A percentile compares a stretch with the other conserved stretches of the same genome.
These are phyloP conservation scores for Tauraco hartlaubi DNA, from an alignment of 2,797 vertebrate species.

Conservation along the genomic window DNA sequence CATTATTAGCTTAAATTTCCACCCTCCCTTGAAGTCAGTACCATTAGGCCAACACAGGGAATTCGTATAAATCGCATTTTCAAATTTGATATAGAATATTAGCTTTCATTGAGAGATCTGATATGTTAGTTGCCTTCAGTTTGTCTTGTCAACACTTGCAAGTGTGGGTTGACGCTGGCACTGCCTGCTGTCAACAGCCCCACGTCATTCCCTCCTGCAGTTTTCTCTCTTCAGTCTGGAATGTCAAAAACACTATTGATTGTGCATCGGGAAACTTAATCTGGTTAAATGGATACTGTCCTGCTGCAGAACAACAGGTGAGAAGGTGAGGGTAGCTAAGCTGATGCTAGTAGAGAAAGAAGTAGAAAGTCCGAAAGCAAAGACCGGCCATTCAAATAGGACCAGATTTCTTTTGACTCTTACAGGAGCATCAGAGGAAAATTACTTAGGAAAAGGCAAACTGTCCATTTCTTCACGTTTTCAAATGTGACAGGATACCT, in stretches of 20 bases:
- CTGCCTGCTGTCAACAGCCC: constrained; percentile 36
- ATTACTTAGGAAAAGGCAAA: neutral
- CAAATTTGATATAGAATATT: constrained; percentile 39
- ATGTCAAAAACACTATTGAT: neutral
- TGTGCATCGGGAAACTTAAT: neutral
- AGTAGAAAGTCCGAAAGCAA: neutral
- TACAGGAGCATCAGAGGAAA: neutral
- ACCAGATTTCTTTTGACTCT: neutral
- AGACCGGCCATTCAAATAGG: neutral
- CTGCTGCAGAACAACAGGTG: neutral
- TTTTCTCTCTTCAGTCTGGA: neutral
- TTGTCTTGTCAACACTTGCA: neutral
- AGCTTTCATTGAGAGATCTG: neutral
- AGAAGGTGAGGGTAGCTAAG: neutral
- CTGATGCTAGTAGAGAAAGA: neutral
- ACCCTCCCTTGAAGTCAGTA: neutral
- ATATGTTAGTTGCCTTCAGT: neutral
- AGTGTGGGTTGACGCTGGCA: neutral
- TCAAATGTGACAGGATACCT: neutral
- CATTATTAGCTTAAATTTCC: constrained; percentile 6
- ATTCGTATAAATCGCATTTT: constrained; percentile 26
- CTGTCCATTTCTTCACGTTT: neutral
- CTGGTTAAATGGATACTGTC: neutral
- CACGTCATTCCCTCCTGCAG: neutral
- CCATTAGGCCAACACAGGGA: neutral